Evolutionary conservation across 92 coral and sea anemone genomes (phyloP).

Genomic region (Porites evermanni): DNA sequence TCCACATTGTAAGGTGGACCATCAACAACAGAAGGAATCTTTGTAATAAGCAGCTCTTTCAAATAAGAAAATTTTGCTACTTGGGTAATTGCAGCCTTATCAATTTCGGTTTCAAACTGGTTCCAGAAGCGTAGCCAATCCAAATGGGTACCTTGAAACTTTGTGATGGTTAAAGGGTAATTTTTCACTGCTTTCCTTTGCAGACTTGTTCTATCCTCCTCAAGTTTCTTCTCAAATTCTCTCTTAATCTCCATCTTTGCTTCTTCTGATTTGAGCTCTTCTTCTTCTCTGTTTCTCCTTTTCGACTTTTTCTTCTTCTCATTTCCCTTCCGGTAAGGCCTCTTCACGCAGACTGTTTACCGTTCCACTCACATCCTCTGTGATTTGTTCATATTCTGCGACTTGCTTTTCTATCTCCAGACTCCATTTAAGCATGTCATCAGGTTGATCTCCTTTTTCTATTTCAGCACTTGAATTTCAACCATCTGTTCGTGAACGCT

Average conservation of each 20-base stretch:
- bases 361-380: neutral
- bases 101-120: neutral
- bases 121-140: neutral
- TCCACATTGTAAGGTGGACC: slow-evolving; percentile 10
- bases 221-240: slow-evolving; percentile 5
- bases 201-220: slow-evolving; percentile 17
- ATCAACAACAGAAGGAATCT: neutral
- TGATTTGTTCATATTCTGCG: neutral
- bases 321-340: neutral
- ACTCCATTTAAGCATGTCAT: slow-evolving; percentile 18
- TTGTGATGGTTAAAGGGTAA: neutral
- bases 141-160: neutral
- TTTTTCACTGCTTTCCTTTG: neutral
- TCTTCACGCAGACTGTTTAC: neutral
- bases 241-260: slow-evolving; percentile 23
- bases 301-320: neutral
- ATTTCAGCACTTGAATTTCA: slow-evolving; percentile 21
- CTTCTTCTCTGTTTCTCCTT: slow-evolving; percentile 23
- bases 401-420: slow-evolving; percentile 22
- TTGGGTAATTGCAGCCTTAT: neutral
- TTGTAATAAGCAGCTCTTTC: slow-evolving; percentile 13
- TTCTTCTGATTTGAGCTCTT: slow-evolving; percentile 35
- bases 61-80: slow-evolving; percentile 10
- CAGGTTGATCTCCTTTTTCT: slow-evolving; percentile 21
- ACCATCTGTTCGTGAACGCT: slow-evolving; percentile 30